Evolutionary conservation across 23 tunicate species (phyloP).

Genomic region (Trididemnum clinides): DNA sequence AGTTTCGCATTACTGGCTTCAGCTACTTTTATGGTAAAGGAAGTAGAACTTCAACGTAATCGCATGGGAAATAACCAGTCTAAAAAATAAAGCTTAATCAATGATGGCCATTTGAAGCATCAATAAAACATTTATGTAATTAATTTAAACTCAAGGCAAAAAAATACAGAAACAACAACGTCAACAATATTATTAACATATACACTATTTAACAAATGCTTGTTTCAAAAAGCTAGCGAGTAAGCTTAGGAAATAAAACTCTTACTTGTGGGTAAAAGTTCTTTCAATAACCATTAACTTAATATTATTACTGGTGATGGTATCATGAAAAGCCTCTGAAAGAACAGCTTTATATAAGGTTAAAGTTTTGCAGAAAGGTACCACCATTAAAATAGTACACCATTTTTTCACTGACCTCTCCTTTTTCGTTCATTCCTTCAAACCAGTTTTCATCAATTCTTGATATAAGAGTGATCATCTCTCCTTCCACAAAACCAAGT

Average conservation of each 20-base stretch:
- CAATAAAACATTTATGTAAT: no score
- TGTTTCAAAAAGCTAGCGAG: no score
- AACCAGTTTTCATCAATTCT: conserved; percentile 97
- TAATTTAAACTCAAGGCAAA: background rate
- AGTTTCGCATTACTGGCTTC: no score
- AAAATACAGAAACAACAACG: background rate
- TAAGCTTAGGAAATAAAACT: no score
- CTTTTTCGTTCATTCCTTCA: conserved; percentile 85
- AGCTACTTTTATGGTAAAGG: conserved; percentile 47
- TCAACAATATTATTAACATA: no score
- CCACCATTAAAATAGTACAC: background rate
- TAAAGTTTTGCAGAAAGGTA: background rate
- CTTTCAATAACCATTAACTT: no score
- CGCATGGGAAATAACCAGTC: conserved; percentile 79
- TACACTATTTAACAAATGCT: no score
- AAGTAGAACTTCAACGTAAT: conserved; percentile 66
- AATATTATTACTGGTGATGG: background rate
- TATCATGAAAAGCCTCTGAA: background rate
- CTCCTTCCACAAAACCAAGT: conserved; percentile 90
- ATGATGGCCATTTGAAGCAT: no score
- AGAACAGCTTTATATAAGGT: no score
- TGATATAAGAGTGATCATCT: conserved; percentile 70
- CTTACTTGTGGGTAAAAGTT: no score
- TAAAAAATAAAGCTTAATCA: background rate
- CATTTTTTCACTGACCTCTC: conserved; percentile 30